These are phyloP conservation scores for Cygnus atratus DNA, from an alignment of 2,113 vertebrate species.

Conservation along the genomic window DNA sequence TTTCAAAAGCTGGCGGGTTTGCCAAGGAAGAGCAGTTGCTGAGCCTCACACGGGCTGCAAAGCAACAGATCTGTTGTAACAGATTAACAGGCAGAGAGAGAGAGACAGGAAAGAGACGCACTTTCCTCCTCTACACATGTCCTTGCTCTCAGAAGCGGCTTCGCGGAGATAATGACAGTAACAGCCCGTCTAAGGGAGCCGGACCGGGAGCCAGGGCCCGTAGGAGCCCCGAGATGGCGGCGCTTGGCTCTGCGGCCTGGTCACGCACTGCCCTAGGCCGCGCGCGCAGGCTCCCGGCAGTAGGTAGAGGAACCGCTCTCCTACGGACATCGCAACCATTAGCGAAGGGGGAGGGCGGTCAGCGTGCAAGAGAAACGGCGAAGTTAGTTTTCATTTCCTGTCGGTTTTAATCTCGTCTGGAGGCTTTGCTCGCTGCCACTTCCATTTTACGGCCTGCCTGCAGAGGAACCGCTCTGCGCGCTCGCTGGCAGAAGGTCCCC, in stretches of 20 bases:
- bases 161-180: neutral
- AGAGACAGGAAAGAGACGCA: slow-evolving; percentile 19
- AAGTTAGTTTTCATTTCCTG: slow-evolving; percentile 49
- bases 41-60: slow-evolving; percentile 27
- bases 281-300: neutral
- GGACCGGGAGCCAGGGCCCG: neutral
- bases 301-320: slow-evolving; percentile 4
- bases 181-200: neutral
- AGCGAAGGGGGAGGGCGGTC: neutral
- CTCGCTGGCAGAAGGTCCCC: neutral
- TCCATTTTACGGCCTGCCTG: neutral
- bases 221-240: neutral
- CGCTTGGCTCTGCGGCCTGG: neutral
- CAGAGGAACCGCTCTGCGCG: neutral
- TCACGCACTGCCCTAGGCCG: neutral
- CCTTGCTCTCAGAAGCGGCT: slow-evolving; percentile 24
- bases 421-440: slow-evolving; percentile 3
- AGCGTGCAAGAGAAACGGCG: slow-evolving; percentile 17
- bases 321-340: neutral
- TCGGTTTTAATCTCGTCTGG: slow-evolving; percentile 42
- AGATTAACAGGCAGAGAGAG: slow-evolving; percentile 46
- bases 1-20: slow-evolving; percentile 52
- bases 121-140: slow-evolving; percentile 27
- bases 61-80: slow-evolving; percentile 54
- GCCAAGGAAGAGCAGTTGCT: slow-evolving; percentile 46